Percentiles rank a stretch among this genome's conserved stretches.
phyloP scores from a whole-genome alignment of 2,113 vertebrate genomes.

The Gobius niger region DNA sequence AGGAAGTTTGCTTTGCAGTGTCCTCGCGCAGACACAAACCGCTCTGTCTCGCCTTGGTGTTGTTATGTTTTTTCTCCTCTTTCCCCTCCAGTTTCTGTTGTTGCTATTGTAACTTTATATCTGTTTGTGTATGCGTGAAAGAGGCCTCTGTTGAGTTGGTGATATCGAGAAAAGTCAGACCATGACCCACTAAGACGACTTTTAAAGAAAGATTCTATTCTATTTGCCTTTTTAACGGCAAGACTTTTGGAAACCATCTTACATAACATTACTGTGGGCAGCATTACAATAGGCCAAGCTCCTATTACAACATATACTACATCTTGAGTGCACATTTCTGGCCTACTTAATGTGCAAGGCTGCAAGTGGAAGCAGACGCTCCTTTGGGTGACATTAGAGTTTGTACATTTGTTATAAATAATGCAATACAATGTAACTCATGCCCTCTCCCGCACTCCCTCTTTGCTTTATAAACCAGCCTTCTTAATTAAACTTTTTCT shows the following conservation, averaged over 20 bases:
- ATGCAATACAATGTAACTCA: not conserved
- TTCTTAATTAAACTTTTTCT: no score
- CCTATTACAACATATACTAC: constrained; percentile 23
- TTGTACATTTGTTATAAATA: constrained; percentile 19
- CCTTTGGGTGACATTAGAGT: constrained; percentile 21
- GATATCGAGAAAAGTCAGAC: constrained; percentile 49
- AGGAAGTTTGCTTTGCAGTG: constrained; percentile 64
- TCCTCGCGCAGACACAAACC: constrained; percentile 67
- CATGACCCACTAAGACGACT: constrained; percentile 46
- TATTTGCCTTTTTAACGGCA: constrained; percentile 20
- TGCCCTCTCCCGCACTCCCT: not conserved
- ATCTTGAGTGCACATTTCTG: constrained; percentile 19
- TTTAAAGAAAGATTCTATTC: constrained; percentile 40
- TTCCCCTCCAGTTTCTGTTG: constrained; percentile 57
- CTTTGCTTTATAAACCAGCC: not conserved
- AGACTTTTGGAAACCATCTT: constrained; percentile 22
- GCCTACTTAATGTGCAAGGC: constrained; percentile 8
- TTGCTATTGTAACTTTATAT: constrained; percentile 68
- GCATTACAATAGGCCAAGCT: constrained; percentile 26
- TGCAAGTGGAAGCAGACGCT: constrained; percentile 28
- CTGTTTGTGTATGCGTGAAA: constrained; percentile 50
- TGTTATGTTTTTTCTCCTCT: constrained; percentile 51
- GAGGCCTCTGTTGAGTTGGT: constrained; percentile 49
- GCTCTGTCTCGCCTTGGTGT: constrained; percentile 62
- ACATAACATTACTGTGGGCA: constrained; percentile 19